These are phyloP conservation scores for Sylvicola cinctus DNA, from an alignment of 2,888 invertebrate genomes.

Conservation along the genomic window DNA sequence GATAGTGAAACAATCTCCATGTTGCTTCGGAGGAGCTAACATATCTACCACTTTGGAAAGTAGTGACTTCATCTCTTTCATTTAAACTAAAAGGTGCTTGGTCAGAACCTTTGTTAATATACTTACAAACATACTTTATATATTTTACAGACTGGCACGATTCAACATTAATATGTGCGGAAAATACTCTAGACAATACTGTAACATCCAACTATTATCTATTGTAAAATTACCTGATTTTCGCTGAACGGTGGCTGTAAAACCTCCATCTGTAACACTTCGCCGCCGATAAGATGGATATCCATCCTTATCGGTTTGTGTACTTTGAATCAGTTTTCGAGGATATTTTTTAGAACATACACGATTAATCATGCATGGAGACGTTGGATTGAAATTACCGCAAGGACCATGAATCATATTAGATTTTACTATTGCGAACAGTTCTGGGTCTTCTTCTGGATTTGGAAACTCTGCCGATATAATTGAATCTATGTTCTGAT, in stretches of 20 bases:
- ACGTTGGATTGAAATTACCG: slow-evolving; percentile 13
- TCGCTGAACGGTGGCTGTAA: too few species aligned
- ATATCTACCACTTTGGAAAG: slow-evolving; percentile 11
- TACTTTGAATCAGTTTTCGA: slow-evolving; percentile 10
- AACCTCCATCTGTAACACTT: too few species aligned
- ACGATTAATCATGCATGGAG: slow-evolving; percentile 19
- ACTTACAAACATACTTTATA: slow-evolving; percentile 23
- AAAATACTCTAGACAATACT: slow-evolving; percentile 13
- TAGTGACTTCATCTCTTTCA: slow-evolving; percentile 7
- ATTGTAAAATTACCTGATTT: too few species aligned
- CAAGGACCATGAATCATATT: slow-evolving; percentile 19
- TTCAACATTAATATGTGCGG: slow-evolving; percentile 21
- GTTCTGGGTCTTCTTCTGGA: slow-evolving; percentile 11
- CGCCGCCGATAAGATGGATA: slow-evolving; percentile 15
- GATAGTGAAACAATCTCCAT: slow-evolving; percentile 10
- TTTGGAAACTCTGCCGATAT: slow-evolving; percentile 12
- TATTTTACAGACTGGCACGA: slow-evolving; percentile 21
- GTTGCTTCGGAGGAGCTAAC: slow-evolving; percentile 12
- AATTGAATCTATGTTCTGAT: slow-evolving; percentile 8
- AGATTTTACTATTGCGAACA: slow-evolving; percentile 11
- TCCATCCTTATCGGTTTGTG: slow-evolving; percentile 14
- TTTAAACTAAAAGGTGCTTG: slow-evolving; percentile 17
- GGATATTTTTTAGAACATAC: slow-evolving; percentile 15
- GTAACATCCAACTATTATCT: too few species aligned
- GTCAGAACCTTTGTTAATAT: slow-evolving; percentile 22